phyloP scores from a whole-genome alignment of 2,797 vertebrate genomes.

The Myotis planiceps region DNA sequence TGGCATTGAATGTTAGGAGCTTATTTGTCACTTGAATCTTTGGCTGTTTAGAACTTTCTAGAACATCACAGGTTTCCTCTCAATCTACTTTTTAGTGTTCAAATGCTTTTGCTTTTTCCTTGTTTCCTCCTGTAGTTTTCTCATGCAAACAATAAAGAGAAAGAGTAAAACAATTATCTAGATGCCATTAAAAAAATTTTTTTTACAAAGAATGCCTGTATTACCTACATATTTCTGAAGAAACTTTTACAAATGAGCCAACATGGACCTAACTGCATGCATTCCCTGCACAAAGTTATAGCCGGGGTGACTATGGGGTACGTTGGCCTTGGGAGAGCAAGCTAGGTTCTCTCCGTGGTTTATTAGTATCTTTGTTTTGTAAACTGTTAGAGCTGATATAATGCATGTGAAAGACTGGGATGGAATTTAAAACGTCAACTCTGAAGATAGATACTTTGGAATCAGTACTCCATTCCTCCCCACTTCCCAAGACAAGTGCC shows the following conservation, averaged over 20 bases:
- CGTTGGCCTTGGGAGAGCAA: background rate
- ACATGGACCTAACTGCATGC: background rate
- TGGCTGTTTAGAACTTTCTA: background rate
- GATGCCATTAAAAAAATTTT: background rate
- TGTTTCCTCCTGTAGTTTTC: background rate
- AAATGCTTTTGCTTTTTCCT: background rate
- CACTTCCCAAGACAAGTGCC: background rate
- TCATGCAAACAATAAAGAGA: background rate
- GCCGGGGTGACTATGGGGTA: accelerated
- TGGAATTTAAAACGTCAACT: background rate
- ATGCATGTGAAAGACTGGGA: background rate
- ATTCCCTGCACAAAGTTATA: background rate
- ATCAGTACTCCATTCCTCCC: background rate
- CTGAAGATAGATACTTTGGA: background rate
- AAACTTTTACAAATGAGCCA: background rate
- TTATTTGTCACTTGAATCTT: background rate
- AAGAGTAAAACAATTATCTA: background rate
- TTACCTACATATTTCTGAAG: background rate
- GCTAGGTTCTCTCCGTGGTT: background rate
- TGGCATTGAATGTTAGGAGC: background rate
- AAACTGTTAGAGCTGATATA: background rate
- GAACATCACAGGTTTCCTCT: background rate
- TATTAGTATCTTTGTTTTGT: background rate
- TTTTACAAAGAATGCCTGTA: background rate
- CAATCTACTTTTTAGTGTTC: background rate